Base-by-base conservation (phyloP, 35 echinoderm and acorn worm species). In the Amphiura filiformis region DNA sequence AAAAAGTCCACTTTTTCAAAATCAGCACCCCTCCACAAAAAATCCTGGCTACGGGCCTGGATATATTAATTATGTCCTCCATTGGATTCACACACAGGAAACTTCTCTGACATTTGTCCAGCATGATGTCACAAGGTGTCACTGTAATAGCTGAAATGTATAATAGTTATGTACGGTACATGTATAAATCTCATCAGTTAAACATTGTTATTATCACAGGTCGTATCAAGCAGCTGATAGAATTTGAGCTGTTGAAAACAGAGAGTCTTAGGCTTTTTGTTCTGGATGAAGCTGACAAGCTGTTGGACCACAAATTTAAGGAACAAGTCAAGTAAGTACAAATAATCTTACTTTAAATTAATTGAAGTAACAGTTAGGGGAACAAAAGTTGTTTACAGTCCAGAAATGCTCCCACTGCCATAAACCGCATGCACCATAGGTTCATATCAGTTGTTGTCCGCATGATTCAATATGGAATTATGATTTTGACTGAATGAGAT, bases 201-300 rank as follows among this genome's bases (percentile, higher is more conserved):
- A 47, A 38, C 38, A 77, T 77, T 84, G 34, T 92, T 89, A 18
- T 61, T 31, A 57, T 85, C 33, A 13, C 52, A 98, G 96, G 96
- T 81, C 92, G 96, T 36, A 89, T 99, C 38, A 99, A 99, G 78
- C 96, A 99, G 52, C 84, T 99, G 35, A 94, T 99, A 77, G 93
- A 99, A 36, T 92, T 92, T 90, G 96, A 94, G 28, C 82, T 91
- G 12, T 39, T 99, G 80, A 89, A 89, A 31, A 92, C 96, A 35
- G 92, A 92, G 31, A 90, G 86, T 14, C 85, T 99, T 13, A 77
- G 96, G n/a, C 84, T 99, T 20, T 94, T 94, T 88, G 81, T 99
- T 39, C 75, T 99, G 31, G 96, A 99, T 93, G 93, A 99, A 81
- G 96, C 96, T 39, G 96, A 99, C 56, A 99, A 99, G 78, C 90